These are phyloP conservation scores for Phaetusa simplex DNA, from an alignment of 2,113 vertebrate genomes.

Conservation along the genomic window DNA sequence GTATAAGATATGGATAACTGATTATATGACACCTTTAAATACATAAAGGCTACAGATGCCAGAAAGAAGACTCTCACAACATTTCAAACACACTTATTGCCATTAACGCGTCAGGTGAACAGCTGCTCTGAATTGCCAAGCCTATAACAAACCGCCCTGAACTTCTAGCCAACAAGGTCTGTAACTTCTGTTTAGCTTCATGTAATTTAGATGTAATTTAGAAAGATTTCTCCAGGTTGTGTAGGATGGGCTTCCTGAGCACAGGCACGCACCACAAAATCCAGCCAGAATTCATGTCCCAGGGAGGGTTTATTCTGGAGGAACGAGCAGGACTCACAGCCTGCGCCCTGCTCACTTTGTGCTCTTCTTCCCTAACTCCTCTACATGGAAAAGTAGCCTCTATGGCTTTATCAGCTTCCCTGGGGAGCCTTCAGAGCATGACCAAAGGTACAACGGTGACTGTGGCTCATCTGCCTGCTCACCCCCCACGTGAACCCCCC, in stretches of 20 bases:
- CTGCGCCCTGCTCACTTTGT: accelerated
- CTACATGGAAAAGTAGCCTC: not conserved
- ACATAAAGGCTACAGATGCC: not conserved
- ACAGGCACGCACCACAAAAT: not conserved
- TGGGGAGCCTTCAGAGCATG: not conserved
- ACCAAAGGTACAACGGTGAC: not conserved
- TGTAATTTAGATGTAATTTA: not conserved
- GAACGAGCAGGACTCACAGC: accelerated
- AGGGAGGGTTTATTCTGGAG: not conserved
- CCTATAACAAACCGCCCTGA: accelerated
- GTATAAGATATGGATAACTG: not conserved
- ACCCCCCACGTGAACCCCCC: accelerated
- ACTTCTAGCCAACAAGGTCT: not conserved
- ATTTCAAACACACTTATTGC: not conserved
- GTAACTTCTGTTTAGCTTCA: not conserved
- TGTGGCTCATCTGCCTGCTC: not conserved
- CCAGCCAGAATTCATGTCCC: not conserved
- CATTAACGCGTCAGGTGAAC: not conserved
- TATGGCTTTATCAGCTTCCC: not conserved
- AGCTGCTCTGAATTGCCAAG: not conserved
- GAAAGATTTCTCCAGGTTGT: not conserved
- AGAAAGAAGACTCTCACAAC: not conserved
- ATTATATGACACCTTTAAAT: not conserved
- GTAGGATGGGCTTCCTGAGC: not conserved
- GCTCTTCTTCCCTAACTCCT: not conserved